Base-by-base conservation (phyloP, 2,797 vertebrate species). In the Sparidentex hasta region DNA sequence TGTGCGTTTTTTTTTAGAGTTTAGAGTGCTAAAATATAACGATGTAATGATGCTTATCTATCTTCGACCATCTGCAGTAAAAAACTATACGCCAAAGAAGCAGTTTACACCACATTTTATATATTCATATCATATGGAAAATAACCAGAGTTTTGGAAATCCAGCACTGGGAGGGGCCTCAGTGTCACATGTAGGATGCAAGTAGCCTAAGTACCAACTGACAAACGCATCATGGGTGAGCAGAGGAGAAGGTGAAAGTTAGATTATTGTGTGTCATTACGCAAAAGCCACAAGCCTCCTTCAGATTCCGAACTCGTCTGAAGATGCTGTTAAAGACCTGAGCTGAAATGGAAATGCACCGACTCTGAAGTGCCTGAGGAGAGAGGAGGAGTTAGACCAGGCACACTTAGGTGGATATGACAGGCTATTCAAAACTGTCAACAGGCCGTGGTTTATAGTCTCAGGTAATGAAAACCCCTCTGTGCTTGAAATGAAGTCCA, bases 371-470 rank as follows among this genome's bases (percentile, higher is more conserved):
- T 59, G 51, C 47, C 54, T 59, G 68, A 43, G 4, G 27, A 54
- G 16, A 71, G 55, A 66, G 27, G 5, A 29, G 7, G 68, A 46
- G 61, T 66, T 54, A 20, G 38, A 58, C 8, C 11, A 7, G 18
- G 17, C 12, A 54, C 65, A 41, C 44, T 38, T 46, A 52, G 77
- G 71, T 74, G 62, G 46, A 74, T 82, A 63, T 83, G 80, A 82
- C 73, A 72, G 52, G 55, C 64, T 65, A 72, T 84, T 83, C 77
- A 88, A 52, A 86, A 66, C 70, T 86, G 81, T 87, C 84, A 78
- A 46, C 77, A 76, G 74, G 13, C 55, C 59, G 70, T 79, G 70
- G 77, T 84, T 84, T 81, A 81, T 78, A 74, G 50, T 73, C 51
- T 74, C 12, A 47, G 65, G 75, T 77, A 86, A 75, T 84, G 65